phyloP scores from a whole-genome alignment of 1,140 invertebrate genomes.

The Parapsyche elsis region DNA sequence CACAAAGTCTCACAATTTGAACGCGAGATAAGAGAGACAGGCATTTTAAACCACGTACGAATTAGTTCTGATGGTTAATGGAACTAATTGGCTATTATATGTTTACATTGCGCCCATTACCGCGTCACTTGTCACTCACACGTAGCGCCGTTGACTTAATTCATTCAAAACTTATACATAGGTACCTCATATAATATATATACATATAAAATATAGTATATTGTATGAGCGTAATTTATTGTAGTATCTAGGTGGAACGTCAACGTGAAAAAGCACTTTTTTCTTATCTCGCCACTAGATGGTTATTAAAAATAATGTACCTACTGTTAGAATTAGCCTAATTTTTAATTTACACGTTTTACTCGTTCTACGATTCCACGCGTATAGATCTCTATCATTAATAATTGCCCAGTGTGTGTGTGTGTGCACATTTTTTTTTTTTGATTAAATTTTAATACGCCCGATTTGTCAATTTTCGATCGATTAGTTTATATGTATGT shows the following conservation, averaged over 20 bases:
- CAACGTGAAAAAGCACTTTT: neutral
- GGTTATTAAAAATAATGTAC: conserved; percentile 15
- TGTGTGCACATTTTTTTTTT: too few species aligned
- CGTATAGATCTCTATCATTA: too few species aligned
- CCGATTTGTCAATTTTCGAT: too few species aligned
- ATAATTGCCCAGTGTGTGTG: too few species aligned
- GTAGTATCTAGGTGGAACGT: neutral
- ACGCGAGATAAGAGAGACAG: neutral
- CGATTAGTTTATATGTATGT: too few species aligned
- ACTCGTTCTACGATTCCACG: neutral
- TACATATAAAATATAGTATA: neutral
- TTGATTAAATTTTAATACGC: too few species aligned
- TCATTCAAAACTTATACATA: neutral
- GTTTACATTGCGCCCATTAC: conserved; percentile 18
- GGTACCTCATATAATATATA: neutral
- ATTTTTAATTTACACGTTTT: conserved; percentile 5
- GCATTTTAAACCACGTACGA: neutral
- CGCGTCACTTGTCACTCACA: conserved; percentile 2
- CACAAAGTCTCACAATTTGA: too few species aligned
- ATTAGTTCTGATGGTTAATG: conserved; percentile 9
- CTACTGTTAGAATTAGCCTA: neutral
- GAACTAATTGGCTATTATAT: conserved; percentile 19
- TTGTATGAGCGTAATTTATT: too few species aligned
- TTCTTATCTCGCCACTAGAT: neutral
- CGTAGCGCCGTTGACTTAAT: neutral